Evolutionary conservation across 2,113 vertebrate genomes (phyloP), one percentile per base, ranked within the genome.

Genomic region (Myxocyprinus asiaticus): DNA sequence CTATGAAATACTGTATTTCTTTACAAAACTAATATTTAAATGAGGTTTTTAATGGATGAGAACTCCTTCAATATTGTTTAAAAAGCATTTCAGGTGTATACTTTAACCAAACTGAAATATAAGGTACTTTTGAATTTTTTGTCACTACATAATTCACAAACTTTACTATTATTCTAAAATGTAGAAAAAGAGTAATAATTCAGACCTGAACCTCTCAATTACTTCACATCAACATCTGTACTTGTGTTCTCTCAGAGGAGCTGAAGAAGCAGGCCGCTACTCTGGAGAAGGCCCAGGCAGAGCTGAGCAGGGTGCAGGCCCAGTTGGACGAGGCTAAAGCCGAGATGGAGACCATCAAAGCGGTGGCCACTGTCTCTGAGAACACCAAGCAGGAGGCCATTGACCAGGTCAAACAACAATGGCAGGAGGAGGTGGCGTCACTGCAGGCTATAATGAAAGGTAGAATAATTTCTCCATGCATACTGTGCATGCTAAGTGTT

Each of bases 361-460:
- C 93, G 0, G 93, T 99, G 63, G 98, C 98, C 83, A 98, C 96
- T 0, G 94, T 99, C 22, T 99, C 97, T 0, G 98, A 99, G 88
- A 97, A 93, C 85, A 99, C 97, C 67, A 99, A 98, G 81, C 98
- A 99, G 87, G 98, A 99, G 86, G 97, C 97, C 83, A 97, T 99
- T 0, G 97, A 99, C 83, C 96, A 98, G 88, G 95, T 99, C 84
- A 96, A 95, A 87, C 93, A 93, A 61, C 98, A 99, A 84, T 99
- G 98, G 97, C 95, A 97, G 87, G 97, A 99, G 90, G 98, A 99
- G 84, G 96, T 99, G 79, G 96, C 94, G 56, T 99, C 97, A 0
- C 91, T 98, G 62, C 98, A 98, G 90, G 96, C 96, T 83, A 94
- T 99, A 84, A 98, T 99, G 97, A 99, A 99, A 96, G 98, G 98